phyloP scores from a whole-genome alignment of 2,888 invertebrate genomes.

The Oscheius sp. region DNA sequence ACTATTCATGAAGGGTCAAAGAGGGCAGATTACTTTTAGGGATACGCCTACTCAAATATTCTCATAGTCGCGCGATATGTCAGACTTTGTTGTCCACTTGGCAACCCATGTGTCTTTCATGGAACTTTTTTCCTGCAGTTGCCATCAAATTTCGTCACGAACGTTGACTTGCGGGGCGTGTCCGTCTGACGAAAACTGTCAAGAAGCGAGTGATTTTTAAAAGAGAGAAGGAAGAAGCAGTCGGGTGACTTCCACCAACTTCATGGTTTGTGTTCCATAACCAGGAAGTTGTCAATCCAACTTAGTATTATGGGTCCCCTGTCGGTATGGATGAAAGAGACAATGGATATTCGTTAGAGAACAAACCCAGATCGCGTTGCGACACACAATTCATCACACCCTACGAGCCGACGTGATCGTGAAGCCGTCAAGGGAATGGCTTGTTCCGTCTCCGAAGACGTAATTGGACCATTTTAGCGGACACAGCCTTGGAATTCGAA shows the following conservation, averaged over 20 bases:
- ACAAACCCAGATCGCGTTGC: constrained; percentile 12
- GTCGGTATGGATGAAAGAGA: constrained; percentile 21
- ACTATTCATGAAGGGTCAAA: constrained; percentile 1
- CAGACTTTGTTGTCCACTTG: no score
- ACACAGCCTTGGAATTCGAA: neutral
- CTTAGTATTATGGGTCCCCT: constrained; percentile 5
- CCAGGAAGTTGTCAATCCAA: neutral
- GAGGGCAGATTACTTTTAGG: neutral
- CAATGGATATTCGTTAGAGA: constrained; percentile 17
- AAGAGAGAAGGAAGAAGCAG: neutral
- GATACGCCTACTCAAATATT: constrained; percentile 11
- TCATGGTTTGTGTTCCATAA: no score
- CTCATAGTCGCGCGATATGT: neutral
- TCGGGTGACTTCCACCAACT: no score
- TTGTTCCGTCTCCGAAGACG: constrained; percentile 20
- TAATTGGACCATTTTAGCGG: constrained; percentile 28
- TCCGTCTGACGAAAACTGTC: neutral
- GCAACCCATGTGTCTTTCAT: neutral
- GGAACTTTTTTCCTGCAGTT: neutral
- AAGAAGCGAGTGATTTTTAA: neutral
- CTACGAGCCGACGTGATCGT: constrained; percentile 16
- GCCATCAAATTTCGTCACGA: constrained; percentile 1
- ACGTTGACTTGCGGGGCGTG: neutral
- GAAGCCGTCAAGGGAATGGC: constrained; percentile 26
- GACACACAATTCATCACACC: constrained; percentile 25